Percentiles rank a stretch among this genome's conserved stretches.
Conservation (phyloP, 2,797 vertebrate species). For the Poeciliopsis turneri region DNA sequence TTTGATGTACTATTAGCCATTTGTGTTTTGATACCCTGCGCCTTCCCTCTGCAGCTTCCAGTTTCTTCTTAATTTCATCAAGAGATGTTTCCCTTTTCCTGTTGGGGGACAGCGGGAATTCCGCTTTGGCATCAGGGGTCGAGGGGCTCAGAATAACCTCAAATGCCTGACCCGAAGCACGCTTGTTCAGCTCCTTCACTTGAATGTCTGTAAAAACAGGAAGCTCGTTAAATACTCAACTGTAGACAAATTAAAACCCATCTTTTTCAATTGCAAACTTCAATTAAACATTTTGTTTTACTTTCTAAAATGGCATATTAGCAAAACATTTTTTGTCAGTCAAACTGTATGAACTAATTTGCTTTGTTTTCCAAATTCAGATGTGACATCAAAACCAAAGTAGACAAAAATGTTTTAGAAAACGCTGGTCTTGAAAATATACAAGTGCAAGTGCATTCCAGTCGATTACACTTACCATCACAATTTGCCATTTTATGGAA, state of each 20-base stretch:
- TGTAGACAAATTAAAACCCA: neutral
- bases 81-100: slow-evolving; percentile 93
- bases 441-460: neutral
- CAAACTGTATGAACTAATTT: neutral
- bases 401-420: neutral
- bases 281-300: neutral
- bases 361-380: neutral
- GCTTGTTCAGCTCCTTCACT: slow-evolving; percentile 94
- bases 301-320: neutral
- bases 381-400: neutral
- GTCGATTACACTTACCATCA: slow-evolving; percentile 67
- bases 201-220: slow-evolving; percentile 84
- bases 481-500: slow-evolving; percentile 69
- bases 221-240: neutral
- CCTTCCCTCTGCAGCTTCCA: slow-evolving; percentile 94
- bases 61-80: slow-evolving; percentile 94
- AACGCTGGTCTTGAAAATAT: neutral
- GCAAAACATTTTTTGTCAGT: neutral
- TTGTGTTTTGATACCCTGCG: slow-evolving; percentile 85
- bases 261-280: neutral
- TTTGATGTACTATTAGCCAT: neutral
- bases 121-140: slow-evolving; percentile 85
- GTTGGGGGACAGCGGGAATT: slow-evolving; percentile 88
- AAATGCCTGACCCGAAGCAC: slow-evolving; percentile 94
- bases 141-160: slow-evolving; percentile 93